phyloP scores from a whole-genome alignment of 2,113 vertebrate genomes.

The Rhabdomys dilectus region DNA sequence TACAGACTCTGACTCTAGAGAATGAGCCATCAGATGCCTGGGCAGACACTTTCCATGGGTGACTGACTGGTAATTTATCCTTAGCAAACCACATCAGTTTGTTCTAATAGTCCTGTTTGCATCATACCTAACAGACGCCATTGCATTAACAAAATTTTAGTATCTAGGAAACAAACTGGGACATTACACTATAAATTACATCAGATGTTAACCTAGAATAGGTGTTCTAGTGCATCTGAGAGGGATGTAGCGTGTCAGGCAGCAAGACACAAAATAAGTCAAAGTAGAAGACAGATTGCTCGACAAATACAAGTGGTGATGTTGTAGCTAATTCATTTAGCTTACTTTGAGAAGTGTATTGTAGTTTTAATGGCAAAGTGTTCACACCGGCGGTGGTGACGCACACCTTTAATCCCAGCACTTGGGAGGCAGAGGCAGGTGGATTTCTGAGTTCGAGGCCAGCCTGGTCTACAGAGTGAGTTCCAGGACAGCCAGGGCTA shows the following conservation, averaged over 20 bases:
- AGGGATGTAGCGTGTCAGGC: not conserved
- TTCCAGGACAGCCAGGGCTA: too few species aligned
- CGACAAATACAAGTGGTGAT: constrained; percentile 43
- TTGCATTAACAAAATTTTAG: constrained; percentile 21
- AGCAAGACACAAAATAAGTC: not conserved
- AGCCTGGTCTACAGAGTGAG: too few species aligned
- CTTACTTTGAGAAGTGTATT: constrained; percentile 16
- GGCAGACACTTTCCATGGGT: not conserved
- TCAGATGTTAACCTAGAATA: not conserved
- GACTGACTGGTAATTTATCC: not conserved
- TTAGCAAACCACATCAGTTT: constrained; percentile 1
- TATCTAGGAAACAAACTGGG: constrained; percentile 17
- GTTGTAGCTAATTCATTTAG: constrained; percentile 16
- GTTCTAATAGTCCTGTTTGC: not conserved
- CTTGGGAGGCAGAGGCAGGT: too few species aligned
- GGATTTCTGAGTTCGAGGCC: too few species aligned
- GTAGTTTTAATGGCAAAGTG: not conserved
- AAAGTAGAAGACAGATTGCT: constrained; percentile 47
- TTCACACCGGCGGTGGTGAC: too few species aligned
- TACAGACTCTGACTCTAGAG: not conserved
- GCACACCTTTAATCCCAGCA: too few species aligned
- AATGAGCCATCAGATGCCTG: not conserved
- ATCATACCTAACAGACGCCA: not conserved
- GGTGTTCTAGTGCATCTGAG: constrained; percentile 7
- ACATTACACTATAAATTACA: not conserved